Conservation (phyloP, 2,113 vertebrate species). For the Macquaria australasica region DNA sequence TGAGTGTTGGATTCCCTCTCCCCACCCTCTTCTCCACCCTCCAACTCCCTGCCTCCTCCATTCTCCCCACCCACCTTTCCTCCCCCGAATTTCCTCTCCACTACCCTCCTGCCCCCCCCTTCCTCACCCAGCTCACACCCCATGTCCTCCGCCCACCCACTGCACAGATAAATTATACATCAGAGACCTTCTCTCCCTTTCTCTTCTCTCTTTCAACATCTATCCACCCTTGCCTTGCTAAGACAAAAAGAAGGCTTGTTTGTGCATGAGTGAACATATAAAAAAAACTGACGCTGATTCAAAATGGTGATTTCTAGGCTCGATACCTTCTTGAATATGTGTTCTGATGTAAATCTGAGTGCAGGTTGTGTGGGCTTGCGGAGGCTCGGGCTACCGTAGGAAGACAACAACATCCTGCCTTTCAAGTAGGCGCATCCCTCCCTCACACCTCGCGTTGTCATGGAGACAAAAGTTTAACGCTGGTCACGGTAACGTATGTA, state of each 20-base stretch:
- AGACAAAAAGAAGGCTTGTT: constrained; percentile 33
- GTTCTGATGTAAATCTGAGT: constrained; percentile 26
- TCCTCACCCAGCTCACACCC: constrained; percentile 46
- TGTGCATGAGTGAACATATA: neutral
- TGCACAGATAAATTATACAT: constrained; percentile 80
- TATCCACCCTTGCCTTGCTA: constrained; percentile 20
- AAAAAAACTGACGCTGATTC: neutral
- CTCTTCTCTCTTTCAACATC: constrained; percentile 30
- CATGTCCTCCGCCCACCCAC: constrained; percentile 60
- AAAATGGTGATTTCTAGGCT: constrained; percentile 25
- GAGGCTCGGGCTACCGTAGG: constrained; percentile 23
- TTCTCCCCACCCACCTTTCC: constrained; percentile 48
- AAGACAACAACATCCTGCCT: constrained; percentile 53
- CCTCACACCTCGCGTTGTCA: constrained; percentile 73
- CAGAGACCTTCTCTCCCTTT: constrained; percentile 59
- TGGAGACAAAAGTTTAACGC: constrained; percentile 80
- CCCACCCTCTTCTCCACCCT: constrained; percentile 11
- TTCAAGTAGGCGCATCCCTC: constrained; percentile 54
- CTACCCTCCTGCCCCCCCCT: constrained; percentile 14
- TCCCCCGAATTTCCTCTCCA: constrained; percentile 31
- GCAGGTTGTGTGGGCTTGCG: constrained; percentile 49
- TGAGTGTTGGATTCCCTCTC: constrained; percentile 46
- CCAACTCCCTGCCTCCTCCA: constrained; percentile 25
- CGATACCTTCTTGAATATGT: neutral
- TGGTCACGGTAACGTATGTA: constrained; percentile 76